These are phyloP conservation scores for Drosophila nr. perissopoda DNA, from an alignment of 2,888 invertebrate genomes.

Conservation along the genomic window DNA sequence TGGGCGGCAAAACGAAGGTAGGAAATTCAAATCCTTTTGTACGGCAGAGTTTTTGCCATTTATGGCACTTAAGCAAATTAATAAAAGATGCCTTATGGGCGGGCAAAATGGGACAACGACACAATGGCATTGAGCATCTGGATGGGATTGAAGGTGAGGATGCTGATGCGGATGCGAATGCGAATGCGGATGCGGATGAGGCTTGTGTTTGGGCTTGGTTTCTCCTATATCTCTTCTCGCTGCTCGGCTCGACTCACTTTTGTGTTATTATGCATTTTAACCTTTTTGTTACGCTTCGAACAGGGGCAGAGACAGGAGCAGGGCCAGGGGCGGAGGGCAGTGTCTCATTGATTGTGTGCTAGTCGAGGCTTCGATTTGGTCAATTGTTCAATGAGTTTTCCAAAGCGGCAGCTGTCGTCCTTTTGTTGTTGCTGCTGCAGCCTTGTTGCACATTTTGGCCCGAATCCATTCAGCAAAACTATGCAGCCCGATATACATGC, in stretches of 20 bases:
- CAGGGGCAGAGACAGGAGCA: neutral
- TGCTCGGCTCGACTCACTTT: constrained; percentile 24
- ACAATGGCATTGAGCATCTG: constrained; percentile 32
- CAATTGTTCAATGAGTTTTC: constrained; percentile 78
- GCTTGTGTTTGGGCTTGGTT: constrained; percentile 1
- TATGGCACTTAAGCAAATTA: constrained; percentile 80
- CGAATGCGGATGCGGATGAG: neutral
- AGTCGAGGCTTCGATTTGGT: constrained; percentile 65
- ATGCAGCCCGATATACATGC: constrained; percentile 47
- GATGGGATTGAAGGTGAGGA: constrained; percentile 2
- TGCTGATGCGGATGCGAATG: neutral
- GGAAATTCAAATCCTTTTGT: constrained; percentile 72
- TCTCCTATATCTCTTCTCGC: constrained; percentile 2
- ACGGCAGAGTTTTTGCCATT: constrained; percentile 61
- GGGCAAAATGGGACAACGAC: constrained; percentile 17
- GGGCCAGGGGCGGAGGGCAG: neutral
- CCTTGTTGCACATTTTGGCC: constrained; percentile 52
- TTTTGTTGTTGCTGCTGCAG: constrained; percentile 44
- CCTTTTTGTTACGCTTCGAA: constrained; percentile 66
- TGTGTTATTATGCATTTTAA: constrained; percentile 66
- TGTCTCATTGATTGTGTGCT: constrained; percentile 58
- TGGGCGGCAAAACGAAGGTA: constrained; percentile 55
- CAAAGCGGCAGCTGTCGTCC: constrained; percentile 71
- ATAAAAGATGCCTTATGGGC: constrained; percentile 67
- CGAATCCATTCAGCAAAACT: constrained; percentile 68